Conservation (phyloP, 2,797 vertebrate species). For the Hozukius guyotensis region DNA sequence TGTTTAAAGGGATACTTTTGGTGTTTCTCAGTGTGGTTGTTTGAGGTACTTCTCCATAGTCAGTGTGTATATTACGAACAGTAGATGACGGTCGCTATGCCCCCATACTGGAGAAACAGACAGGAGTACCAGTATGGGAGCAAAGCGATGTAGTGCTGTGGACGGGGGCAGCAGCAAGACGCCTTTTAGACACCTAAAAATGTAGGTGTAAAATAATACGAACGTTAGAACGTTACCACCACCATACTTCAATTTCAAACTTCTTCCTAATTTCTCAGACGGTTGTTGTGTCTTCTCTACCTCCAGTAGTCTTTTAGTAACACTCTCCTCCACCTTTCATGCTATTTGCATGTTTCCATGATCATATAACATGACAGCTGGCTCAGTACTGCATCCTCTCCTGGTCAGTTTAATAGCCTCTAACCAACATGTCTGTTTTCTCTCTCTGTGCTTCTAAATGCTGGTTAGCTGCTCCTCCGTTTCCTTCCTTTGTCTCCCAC, state of each 20-base stretch:
- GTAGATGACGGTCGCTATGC: too few relatives aligned
- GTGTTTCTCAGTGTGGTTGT: too few relatives aligned
- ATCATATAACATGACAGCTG: not conserved
- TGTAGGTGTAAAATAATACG: too few relatives aligned
- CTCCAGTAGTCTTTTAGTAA: not conserved
- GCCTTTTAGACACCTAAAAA: too few relatives aligned
- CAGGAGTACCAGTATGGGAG: too few relatives aligned
- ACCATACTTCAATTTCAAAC: not conserved
- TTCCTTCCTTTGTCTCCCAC: slow-evolving; percentile 54
- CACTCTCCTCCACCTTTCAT: not conserved
- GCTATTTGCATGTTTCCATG: not conserved
- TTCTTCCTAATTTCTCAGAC: not conserved
- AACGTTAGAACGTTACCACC: not conserved
- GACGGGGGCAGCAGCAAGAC: too few relatives aligned
- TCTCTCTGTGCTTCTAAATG: not conserved
- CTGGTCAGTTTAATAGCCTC: not conserved
- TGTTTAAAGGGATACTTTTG: too few relatives aligned
- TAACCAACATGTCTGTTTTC: not conserved
- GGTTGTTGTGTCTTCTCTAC: not conserved
- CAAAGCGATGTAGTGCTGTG: too few relatives aligned
- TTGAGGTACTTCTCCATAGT: too few relatives aligned
- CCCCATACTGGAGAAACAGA: too few relatives aligned
- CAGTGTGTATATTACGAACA: too few relatives aligned
- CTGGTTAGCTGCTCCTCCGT: not conserved
- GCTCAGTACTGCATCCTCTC: not conserved